Evolutionary conservation across 2,113 vertebrate species (phyloP).

Genomic region (Cyanistes caeruleus): DNA sequence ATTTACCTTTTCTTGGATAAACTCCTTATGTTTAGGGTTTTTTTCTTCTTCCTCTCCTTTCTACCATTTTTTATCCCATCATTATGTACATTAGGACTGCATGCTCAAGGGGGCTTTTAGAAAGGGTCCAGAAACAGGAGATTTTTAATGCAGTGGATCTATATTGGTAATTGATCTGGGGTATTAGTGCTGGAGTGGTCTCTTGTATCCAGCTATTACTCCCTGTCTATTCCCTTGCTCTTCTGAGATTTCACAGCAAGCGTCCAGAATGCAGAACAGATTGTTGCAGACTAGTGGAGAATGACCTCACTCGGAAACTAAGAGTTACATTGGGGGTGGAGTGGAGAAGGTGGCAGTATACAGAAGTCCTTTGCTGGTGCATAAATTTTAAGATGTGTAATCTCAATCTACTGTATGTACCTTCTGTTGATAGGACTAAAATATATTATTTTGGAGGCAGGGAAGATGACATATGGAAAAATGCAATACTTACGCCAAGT

Average conservation of each 20-base stretch:
- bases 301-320: not conserved
- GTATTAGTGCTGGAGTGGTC: not conserved
- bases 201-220: not conserved
- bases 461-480: not conserved
- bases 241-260: not conserved
- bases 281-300: not conserved
- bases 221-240: not conserved
- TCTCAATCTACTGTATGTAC: not conserved
- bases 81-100: not conserved
- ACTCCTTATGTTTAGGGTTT: not conserved
- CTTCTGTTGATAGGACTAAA: not conserved
- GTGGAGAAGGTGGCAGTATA: not conserved
- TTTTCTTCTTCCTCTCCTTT: not conserved
- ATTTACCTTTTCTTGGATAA: not conserved
- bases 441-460: not conserved
- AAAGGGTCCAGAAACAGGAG: not conserved
- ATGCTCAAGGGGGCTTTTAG: not conserved
- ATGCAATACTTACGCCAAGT: not conserved
- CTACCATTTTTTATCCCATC: not conserved
- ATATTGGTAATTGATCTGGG: conserved; percentile 26
- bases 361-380: not conserved
- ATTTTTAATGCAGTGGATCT: not conserved
- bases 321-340: not conserved
- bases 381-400: not conserved
- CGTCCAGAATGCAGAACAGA: not conserved